Evolutionary conservation across 1,140 invertebrate species (phyloP), one percentile per base, ranked within the genome.

Genomic region (Brachionus rubens): DNA sequence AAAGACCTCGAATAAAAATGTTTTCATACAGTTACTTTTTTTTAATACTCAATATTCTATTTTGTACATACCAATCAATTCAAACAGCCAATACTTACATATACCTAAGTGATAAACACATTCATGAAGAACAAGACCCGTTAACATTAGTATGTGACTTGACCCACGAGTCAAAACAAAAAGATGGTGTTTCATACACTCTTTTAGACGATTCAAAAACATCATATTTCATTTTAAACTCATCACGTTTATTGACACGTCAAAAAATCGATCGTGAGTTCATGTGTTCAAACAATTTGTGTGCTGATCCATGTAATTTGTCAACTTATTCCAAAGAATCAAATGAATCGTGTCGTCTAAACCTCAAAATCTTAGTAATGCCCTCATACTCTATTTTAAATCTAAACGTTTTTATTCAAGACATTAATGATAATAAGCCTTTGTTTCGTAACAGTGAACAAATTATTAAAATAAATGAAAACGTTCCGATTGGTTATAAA

Each of bases 361-460:
- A 72, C 36, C 19, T 72, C n/a, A 72, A 72, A 54, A 54, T 72
- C 50, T 33, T 72, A 30, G 19, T 50, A 40, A 50, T 30, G 1
- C 46, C 68, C 1, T 28, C 46, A n/a, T 50, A 72, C 30, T 40
- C 28, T 12, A 72, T 72, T 4, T 30, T 54, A 1, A 54, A 72
- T 33, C 10, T 72, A 48, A 72, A 72, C 19, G 47, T 76, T n/a
- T 30, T 56, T 40, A 36, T 76, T 43, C 21, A 56, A 16, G 72
- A 76, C 52, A 59, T 76, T 21, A 76, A 76, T 19, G 52, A 76
- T 36, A 54, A 76, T 30, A n/a, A n/a, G 30, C 48, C 72, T 46
- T 5, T 56, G 9, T 76, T 56, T 40, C 28, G 36, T n/a, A 46
- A 43, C 6, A 28, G 16, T 14, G 1, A 26, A 10, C 28, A 43